Evolutionary conservation across 2,888 invertebrate species (phyloP), one percentile per base, ranked within the genome.

Genomic region (Zeuzera pyrina): DNA sequence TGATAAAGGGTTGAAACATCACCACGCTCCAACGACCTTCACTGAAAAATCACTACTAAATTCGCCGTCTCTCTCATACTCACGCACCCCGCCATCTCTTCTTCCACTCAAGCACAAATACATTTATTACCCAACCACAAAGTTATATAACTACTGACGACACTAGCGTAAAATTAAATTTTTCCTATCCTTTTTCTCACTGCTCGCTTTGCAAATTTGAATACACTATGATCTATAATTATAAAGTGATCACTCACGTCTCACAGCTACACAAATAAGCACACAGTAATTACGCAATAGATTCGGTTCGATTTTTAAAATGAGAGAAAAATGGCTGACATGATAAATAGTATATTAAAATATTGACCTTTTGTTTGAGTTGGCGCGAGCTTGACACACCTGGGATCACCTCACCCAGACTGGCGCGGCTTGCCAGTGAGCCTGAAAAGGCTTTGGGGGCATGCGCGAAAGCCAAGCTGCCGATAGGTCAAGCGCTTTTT

Each of bases 331-430:
- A 64, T 63, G 58, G 58, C 52, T 45, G 54, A 31, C 41, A 39
- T 34, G 35, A 48, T 47, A 21, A 13, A 14, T 47, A 42, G 35
- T 22, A 16, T 16, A 14, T 15, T 28, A 25, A 32, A 30, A 69
- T 69, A 76, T 67, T 69, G 55, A 81, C 79, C 79, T 79, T 71
- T 48, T 32, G 46, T 55, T 56, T 52, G 45, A 47, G 59, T 49
- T 49, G 66, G 57, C 62, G 63, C 58, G 66, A 62, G 72, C 74
- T 74, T 64, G 60, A 73, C 77, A 71, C 81, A 78, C 81, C 78
- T 74, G 78, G 65, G 63, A 57, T 56, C 68, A 65, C 70, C 72
- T 70, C 65, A 67, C 72, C 77, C 78, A 63, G 73, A 81, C 78
- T 79, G 79, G 56, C 56, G 45, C 47, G 45, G 57, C 52, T 45